Evolutionary conservation across 2,797 vertebrate species (phyloP).

Genomic region (Brachymystax lenok): DNA sequence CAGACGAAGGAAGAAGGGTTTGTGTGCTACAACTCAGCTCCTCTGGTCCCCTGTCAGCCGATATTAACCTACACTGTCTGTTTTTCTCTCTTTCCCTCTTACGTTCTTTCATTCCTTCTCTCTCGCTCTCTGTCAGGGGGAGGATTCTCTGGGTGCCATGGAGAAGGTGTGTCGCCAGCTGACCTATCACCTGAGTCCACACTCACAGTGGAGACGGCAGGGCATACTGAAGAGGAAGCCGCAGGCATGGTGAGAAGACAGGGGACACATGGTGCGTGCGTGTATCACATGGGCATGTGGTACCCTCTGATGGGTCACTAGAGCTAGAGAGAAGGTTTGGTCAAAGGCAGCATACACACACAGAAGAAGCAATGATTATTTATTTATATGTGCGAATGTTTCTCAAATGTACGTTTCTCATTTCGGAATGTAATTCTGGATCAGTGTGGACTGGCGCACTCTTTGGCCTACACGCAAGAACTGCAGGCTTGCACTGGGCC

Average conservation of each 20-base stretch:
- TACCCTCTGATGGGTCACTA: no score
- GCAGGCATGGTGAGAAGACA: conserved; percentile 88
- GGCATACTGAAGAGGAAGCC: conserved; percentile 94
- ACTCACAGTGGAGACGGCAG: conserved; percentile 92
- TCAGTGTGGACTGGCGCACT: no score
- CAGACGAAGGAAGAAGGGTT: conserved; percentile 16
- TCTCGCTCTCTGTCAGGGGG: conserved; percentile 76
- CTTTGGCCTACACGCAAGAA: no score
- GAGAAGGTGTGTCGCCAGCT: conserved; percentile 99
- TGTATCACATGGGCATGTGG: background rate
- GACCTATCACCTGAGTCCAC: conserved; percentile 97
- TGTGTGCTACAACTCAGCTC: background rate
- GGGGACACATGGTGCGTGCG: background rate
- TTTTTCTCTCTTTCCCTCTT: no score
- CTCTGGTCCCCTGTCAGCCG: conserved; percentile 20
- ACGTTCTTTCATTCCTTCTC: background rate
- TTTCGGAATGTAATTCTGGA: no score
- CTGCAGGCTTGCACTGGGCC: no score
- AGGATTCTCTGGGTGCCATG: conserved; percentile 89
- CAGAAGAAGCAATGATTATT: no score
- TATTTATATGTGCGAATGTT: no score
- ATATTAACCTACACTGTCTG: conserved; percentile 7
- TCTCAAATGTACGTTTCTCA: no score
- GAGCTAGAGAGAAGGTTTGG: no score
- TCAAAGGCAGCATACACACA: no score